These are phyloP conservation scores for Chanos chanos DNA, from an alignment of 2,797 vertebrate genomes.

Conservation along the genomic window DNA sequence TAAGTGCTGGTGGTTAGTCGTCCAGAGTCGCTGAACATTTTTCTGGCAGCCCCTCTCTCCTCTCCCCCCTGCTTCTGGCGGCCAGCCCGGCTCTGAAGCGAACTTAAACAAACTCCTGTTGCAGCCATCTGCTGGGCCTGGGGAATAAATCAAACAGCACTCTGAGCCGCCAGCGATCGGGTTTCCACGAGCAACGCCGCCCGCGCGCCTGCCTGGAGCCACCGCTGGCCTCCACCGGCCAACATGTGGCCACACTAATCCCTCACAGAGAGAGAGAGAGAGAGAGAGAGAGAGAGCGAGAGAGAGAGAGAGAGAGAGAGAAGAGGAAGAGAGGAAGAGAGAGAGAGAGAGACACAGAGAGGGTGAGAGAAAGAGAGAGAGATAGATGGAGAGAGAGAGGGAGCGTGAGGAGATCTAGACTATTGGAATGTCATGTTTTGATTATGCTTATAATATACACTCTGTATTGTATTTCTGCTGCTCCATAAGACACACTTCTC, in stretches of 20 bases:
- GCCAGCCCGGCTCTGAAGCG: constrained; percentile 89
- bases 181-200: constrained; percentile 82
- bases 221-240: constrained; percentile 83
- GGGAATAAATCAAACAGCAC: constrained; percentile 99
- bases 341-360: not conserved
- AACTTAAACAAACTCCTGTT: constrained; percentile 99
- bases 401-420: not conserved
- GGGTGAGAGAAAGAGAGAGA: too few species aligned
- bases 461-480: not conserved
- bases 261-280: constrained; percentile 74
- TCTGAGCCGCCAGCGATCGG: constrained; percentile 79
- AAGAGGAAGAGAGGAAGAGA: not conserved
- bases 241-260: constrained; percentile 88
- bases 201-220: constrained; percentile 91
- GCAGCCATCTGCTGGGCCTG: constrained; percentile 98
- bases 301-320: not conserved
- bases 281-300: constrained; percentile 56
- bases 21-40: constrained; percentile 91
- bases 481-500: too few species aligned
- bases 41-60: constrained; percentile 78
- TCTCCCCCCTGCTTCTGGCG: constrained; percentile 72
- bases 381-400: not conserved
- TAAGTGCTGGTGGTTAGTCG: constrained; percentile 72
- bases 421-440: constrained; percentile 36
- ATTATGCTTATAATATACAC: constrained; percentile 18